phyloP scores from a whole-genome alignment of 2,797 vertebrate species.

The Typhlichthys eigenmanni region DNA sequence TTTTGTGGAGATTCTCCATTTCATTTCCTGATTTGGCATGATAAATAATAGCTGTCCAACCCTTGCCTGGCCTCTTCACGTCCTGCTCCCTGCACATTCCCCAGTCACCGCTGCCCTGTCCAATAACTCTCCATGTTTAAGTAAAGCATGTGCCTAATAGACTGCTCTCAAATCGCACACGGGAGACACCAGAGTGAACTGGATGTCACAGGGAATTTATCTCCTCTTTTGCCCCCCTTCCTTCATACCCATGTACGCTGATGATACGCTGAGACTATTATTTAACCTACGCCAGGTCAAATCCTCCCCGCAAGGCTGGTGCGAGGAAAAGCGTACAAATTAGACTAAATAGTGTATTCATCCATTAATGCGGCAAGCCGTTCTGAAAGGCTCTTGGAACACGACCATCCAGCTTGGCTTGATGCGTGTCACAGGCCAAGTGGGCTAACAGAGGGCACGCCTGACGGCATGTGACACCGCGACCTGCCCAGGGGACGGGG shows the following conservation, averaged over 20 bases:
- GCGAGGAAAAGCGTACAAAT: slow-evolving; percentile 50
- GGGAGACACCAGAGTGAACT: slow-evolving; percentile 63
- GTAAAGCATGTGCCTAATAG: slow-evolving; percentile 68
- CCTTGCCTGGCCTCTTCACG: slow-evolving; percentile 45
- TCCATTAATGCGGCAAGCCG: slow-evolving; percentile 60
- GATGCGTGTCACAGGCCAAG: slow-evolving; percentile 58
- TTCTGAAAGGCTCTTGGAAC: slow-evolving; percentile 46
- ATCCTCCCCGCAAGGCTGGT: slow-evolving; percentile 62
- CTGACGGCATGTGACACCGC: slow-evolving; percentile 49
- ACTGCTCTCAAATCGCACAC: slow-evolving; percentile 73
- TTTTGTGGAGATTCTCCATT: slow-evolving; percentile 25
- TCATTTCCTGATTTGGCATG: slow-evolving; percentile 47
- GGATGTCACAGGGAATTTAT: slow-evolving; percentile 75
- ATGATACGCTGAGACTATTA: slow-evolving; percentile 61
- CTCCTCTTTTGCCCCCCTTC: slow-evolving; percentile 56
- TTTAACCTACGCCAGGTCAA: slow-evolving; percentile 76
- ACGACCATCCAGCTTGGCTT: slow-evolving; percentile 44
- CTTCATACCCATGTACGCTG: slow-evolving; percentile 55
- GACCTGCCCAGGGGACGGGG: slow-evolving; percentile 55
- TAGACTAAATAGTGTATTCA: slow-evolving; percentile 60
- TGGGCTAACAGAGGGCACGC: slow-evolving; percentile 42
- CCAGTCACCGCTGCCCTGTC: slow-evolving; percentile 62
- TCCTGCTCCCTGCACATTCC: slow-evolving; percentile 35
- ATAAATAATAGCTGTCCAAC: slow-evolving; percentile 45
- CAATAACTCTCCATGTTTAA: slow-evolving; percentile 76